Percentiles rank a stretch among this genome's conserved stretches.
Conservation (phyloP, 2,113 vertebrate species). For the Spheniscus mendiculus region DNA sequence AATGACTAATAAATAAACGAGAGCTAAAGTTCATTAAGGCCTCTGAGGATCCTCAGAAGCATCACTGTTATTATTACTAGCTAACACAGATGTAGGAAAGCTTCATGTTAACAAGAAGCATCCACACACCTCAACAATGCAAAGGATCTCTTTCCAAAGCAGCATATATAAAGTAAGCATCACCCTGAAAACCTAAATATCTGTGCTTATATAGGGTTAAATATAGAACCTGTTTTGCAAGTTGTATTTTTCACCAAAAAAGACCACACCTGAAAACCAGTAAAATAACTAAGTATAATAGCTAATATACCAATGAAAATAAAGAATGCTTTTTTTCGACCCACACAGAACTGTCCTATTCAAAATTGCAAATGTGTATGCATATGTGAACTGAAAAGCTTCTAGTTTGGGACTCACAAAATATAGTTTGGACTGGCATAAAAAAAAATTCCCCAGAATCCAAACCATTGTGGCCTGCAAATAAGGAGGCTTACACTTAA, state of each 20-base stretch:
- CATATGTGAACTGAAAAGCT: not conserved
- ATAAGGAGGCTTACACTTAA: not conserved
- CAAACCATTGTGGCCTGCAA: not conserved
- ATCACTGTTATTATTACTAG: not conserved
- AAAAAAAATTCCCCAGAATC: not conserved
- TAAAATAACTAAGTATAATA: not conserved
- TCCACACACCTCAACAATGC: not conserved
- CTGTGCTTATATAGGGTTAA: not conserved
- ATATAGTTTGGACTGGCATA: not conserved
- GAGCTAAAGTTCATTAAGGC: not conserved
- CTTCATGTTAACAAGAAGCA: not conserved
- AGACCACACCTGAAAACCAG: not conserved
- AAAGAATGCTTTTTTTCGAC: not conserved
- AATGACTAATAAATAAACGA: not conserved
- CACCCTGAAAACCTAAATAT: not conserved
- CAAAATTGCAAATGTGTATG: not conserved
- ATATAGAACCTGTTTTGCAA: not conserved
- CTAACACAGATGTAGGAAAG: not conserved
- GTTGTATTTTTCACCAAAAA: not conserved
- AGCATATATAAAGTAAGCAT: not conserved
- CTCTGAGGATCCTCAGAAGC: not conserved
- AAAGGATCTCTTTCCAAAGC: not conserved
- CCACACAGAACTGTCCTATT: not conserved
- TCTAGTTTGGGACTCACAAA: not conserved
- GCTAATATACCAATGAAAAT: not conserved